phyloP scores from a whole-genome alignment of 2,888 invertebrate genomes.

The Athalia rosae region DNA sequence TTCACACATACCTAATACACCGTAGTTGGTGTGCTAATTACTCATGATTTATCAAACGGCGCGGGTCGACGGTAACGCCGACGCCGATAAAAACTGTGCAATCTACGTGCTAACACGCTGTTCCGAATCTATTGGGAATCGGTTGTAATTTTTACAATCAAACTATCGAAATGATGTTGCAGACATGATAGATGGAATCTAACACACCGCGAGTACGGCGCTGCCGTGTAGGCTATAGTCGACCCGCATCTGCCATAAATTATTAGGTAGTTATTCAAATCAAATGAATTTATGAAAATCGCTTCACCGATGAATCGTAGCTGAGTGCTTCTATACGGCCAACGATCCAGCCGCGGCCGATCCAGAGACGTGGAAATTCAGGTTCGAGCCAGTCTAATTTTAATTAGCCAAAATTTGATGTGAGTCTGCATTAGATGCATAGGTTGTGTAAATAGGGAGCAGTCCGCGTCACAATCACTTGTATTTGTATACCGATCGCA shows the following conservation, averaged over 20 bases:
- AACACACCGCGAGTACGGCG: slow-evolving; percentile 24
- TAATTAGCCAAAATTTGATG: slow-evolving; percentile 42
- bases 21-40: slow-evolving; percentile 49
- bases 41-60: slow-evolving; percentile 20
- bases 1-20: slow-evolving; percentile 54
- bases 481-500: not conserved
- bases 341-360: slow-evolving; percentile 9
- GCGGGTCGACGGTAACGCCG: slow-evolving; percentile 44
- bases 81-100: not conserved
- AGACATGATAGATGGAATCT: slow-evolving; percentile 8
- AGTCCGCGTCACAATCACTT: slow-evolving; percentile 31
- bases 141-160: no score
- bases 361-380: slow-evolving; percentile 17
- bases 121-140: no score
- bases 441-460: slow-evolving; percentile 35
- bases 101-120: no score
- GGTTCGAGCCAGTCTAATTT: slow-evolving; percentile 34
- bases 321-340: not conserved
- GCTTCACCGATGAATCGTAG: slow-evolving; percentile 16
- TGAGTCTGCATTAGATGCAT: slow-evolving; percentile 40
- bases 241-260: slow-evolving; percentile 27
- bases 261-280: slow-evolving; percentile 35
- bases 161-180: no score
- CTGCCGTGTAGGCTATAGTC: slow-evolving; percentile 9
- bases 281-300: not conserved